Base-by-base conservation (phyloP, 2,888 invertebrate genomes). In the Epistrophella euchroma region DNA sequence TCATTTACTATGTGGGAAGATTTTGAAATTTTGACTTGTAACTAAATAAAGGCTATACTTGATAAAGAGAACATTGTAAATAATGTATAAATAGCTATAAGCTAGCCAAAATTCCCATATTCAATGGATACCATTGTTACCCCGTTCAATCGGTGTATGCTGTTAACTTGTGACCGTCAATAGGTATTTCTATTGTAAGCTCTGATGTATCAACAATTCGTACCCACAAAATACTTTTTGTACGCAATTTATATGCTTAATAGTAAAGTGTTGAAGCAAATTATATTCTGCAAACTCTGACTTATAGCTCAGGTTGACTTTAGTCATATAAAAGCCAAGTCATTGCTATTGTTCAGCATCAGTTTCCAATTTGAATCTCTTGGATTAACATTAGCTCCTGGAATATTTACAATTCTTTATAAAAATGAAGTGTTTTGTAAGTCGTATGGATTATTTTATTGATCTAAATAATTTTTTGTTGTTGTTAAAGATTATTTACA, bases 41-140 rank as follows among this genome's bases (percentile, higher is more conserved):
- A 76, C 52, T 50, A 25, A 2, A 3, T n/a, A 3, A 15, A 37
- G 37, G 3, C 52, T 9, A 47, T 15, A 45, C 64, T 40, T 22
- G 32, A 25, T 72, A 64, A 75, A 60, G 60, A 60, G 70, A 60
- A 55, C 76, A 76, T 81, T 85, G 85, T 80, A 62, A 77, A 62
- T 70, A 60, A 76, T n/a, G n/a, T n/a, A n/a, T n/a, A 60, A 40
- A 15, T 22, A 15, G 15, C 43, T 43, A 64, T 45, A 62, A 66
- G 70, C 40, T 77, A 74, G n/a, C 60, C 52, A 64, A 74, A 35
- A 40, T 70, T 85, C 82, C 37, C 82, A 82, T 71, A 74, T 52
- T 86, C 62, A 86, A 86, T 86, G 80, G 70, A 40, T 19, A 60
- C 50, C 86, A 86, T 86, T 86, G 86, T 86, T 86, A 68, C 28